Evolutionary conservation across 2,113 vertebrate genomes (phyloP).

Genomic region (Pteropus alecto): DNA sequence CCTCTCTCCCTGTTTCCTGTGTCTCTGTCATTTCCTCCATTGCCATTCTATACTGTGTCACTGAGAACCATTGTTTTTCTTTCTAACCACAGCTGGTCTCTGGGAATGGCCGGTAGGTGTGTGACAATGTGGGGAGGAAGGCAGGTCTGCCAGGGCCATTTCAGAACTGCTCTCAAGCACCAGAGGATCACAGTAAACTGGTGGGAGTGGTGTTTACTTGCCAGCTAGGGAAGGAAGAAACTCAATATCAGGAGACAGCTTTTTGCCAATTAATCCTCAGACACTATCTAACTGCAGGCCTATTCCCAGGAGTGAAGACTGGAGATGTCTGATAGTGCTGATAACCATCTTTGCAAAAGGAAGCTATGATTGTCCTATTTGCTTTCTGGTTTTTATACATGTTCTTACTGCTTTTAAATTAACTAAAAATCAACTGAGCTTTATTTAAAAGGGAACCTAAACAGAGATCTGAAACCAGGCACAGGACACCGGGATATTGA

Average conservation of each 20-base stretch:
- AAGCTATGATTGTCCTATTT: neutral
- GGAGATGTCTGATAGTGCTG: neutral
- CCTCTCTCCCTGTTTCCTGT: slow-evolving; percentile 78
- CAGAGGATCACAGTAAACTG: neutral
- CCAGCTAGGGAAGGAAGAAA: slow-evolving; percentile 63
- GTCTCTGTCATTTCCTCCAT: slow-evolving; percentile 79
- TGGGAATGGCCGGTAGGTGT: neutral
- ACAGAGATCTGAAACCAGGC: neutral
- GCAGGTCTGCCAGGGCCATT: neutral
- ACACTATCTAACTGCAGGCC: neutral
- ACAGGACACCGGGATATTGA: neutral
- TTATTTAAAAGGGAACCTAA: neutral
- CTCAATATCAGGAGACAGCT: slow-evolving; percentile 53
- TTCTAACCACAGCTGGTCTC: slow-evolving; percentile 16
- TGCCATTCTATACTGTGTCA: slow-evolving; percentile 11
- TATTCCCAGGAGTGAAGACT: slow-evolving; percentile 36
- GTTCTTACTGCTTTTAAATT: neutral
- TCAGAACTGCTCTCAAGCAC: neutral
- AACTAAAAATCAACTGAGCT: neutral
- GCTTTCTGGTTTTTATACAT: neutral
- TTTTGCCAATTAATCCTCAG: slow-evolving; percentile 49
- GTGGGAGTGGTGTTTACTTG: neutral
- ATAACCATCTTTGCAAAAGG: slow-evolving; percentile 44
- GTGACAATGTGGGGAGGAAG: neutral
- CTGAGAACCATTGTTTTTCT: slow-evolving; percentile 51